Evolutionary conservation across 1,140 invertebrate species (phyloP).

Genomic region (Ruditapes philippinarum): DNA sequence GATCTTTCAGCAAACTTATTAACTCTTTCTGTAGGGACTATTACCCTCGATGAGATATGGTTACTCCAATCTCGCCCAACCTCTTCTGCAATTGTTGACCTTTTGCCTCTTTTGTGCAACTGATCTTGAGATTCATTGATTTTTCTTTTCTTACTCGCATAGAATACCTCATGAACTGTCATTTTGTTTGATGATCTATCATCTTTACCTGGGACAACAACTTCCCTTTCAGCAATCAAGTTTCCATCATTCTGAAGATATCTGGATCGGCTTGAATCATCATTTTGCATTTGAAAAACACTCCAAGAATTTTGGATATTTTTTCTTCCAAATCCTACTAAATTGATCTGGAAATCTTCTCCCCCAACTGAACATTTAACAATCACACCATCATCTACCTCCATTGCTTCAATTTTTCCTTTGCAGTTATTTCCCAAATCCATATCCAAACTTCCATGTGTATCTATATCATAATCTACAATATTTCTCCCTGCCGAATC

Average conservation of each 20-base stretch:
- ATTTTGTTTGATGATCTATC: neutral
- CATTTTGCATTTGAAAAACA: neutral
- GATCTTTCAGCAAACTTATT: too few relatives aligned
- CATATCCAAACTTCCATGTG: conserved; percentile 12
- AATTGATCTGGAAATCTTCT: conserved; percentile 28
- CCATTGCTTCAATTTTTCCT: conserved; percentile 38
- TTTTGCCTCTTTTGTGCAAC: neutral
- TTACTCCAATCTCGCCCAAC: neutral
- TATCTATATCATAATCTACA: conserved; percentile 12
- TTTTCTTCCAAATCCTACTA: conserved; percentile 17
- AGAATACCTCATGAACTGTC: conserved; percentile 35
- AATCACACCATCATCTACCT: conserved; percentile 25
- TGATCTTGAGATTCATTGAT: neutral
- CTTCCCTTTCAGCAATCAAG: conserved; percentile 21
- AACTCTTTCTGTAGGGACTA: neutral
- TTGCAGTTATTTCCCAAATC: conserved; percentile 47
- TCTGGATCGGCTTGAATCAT: conserved; percentile 1
- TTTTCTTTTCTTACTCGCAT: conserved; percentile 43
- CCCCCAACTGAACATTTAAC: conserved; percentile 33
- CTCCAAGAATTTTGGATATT: neutral
- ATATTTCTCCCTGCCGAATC: neutral
- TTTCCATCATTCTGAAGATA: neutral
- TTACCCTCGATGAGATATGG: neutral
- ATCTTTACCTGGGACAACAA: neutral
- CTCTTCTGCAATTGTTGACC: neutral